A percentile compares a stretch with the other conserved stretches of the same genome.
phyloP scores from a whole-genome alignment of 2,888 invertebrate species.

The Ctenicera cuprea region DNA sequence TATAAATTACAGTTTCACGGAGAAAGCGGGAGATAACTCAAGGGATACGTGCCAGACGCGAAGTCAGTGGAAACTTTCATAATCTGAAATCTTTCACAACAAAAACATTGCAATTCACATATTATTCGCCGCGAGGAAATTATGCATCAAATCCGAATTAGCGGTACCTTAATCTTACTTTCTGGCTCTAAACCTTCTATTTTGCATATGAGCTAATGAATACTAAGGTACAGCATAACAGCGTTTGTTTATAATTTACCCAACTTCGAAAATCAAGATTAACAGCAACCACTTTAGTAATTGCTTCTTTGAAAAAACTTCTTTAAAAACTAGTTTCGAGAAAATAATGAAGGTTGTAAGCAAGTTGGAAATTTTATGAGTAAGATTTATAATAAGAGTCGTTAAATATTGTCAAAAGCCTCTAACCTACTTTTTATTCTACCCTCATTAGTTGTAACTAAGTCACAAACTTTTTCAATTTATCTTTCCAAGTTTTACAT shows the following conservation, averaged over 20 bases:
- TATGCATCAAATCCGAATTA: background rate
- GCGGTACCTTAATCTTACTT: too few relatives aligned
- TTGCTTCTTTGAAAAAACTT: too few relatives aligned
- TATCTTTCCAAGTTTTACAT: conserved; percentile 35
- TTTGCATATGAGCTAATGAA: too few relatives aligned
- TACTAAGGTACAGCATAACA: too few relatives aligned
- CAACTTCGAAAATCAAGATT: too few relatives aligned
- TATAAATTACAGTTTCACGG: conserved; percentile 9
- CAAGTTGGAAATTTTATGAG: background rate
- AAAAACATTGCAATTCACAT: conserved; percentile 13
- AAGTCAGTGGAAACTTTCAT: conserved; percentile 23
- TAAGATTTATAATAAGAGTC: background rate
- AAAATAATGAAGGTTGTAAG: background rate
- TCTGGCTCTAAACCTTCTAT: too few relatives aligned
- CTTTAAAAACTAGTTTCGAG: background rate
- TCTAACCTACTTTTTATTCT: conserved; percentile 24
- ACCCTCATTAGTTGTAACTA: conserved; percentile 34
- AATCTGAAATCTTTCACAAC: conserved; percentile 19
- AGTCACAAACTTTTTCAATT: conserved; percentile 38
- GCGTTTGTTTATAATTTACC: too few relatives aligned
- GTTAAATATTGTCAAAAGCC: conserved; percentile 22
- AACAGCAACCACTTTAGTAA: too few relatives aligned
- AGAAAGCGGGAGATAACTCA: conserved; percentile 18
- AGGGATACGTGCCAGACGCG: conserved; percentile 14
- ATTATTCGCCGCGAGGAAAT: background rate